phyloP scores from a whole-genome alignment of 2,113 vertebrate species.

The Cottus gobio region DNA sequence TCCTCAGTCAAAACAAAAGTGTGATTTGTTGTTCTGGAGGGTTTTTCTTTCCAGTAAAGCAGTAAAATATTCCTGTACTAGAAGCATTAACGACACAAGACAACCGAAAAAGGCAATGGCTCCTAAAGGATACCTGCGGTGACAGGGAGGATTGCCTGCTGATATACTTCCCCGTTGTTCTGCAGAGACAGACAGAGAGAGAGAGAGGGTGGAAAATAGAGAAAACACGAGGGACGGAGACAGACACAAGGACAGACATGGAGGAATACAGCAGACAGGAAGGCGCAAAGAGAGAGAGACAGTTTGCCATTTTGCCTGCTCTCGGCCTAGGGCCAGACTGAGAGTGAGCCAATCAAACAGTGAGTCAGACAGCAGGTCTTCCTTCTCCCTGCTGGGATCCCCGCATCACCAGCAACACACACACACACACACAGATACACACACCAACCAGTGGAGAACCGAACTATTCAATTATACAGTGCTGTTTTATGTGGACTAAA shows the following conservation, averaged over 20 bases:
- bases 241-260: slow-evolving; percentile 18
- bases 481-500: background rate
- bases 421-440: slow-evolving; percentile 24
- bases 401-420: slow-evolving; percentile 3
- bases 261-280: background rate
- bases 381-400: slow-evolving; percentile 46
- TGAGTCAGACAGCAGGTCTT: slow-evolving; percentile 48
- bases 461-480: slow-evolving; percentile 27
- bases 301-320: slow-evolving; percentile 48
- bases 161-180: background rate
- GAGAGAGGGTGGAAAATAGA: background rate
- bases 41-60: background rate
- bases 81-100: background rate
- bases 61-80: background rate
- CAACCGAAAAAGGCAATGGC: background rate
- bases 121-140: background rate
- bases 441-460: background rate
- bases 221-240: background rate
- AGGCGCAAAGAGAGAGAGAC: slow-evolving; percentile 9
- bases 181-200: background rate
- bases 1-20: background rate
- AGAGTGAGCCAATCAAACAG: slow-evolving; percentile 65
- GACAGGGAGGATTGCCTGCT: background rate
- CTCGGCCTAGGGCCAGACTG: slow-evolving; percentile 41
- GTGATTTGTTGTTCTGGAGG: background rate